Evolutionary conservation across 1,140 invertebrate species (phyloP).

Genomic region (Dolichoris vasculosae): DNA sequence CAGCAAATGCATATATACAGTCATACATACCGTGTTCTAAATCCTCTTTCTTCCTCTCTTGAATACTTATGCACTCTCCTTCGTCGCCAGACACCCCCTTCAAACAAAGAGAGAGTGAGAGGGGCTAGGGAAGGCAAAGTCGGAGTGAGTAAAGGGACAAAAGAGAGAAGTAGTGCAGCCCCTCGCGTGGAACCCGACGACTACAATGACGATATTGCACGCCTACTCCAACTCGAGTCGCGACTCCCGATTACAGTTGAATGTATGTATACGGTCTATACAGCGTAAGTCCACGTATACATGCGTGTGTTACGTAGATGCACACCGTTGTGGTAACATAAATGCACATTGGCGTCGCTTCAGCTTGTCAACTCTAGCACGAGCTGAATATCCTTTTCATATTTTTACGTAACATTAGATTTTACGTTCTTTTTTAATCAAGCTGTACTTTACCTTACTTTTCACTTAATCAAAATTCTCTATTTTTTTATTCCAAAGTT

Average conservation of each 20-base stretch:
- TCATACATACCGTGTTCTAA: background rate
- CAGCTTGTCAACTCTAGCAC: slow-evolving; percentile 4
- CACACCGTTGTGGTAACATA: background rate
- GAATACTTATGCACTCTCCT: slow-evolving; percentile 17
- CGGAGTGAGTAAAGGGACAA: slow-evolving; percentile 4
- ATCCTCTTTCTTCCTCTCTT: slow-evolving; percentile 28
- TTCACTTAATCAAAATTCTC: no score
- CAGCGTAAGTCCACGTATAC: background rate
- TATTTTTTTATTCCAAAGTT: no score
- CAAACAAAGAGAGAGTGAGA: slow-evolving; percentile 8
- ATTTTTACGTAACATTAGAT: background rate
- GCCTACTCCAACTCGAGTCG: background rate
- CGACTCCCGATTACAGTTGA: slow-evolving; percentile 25
- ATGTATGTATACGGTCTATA: background rate
- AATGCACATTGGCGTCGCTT: slow-evolving; percentile 25
- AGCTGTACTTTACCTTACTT: no score
- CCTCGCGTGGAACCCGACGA: slow-evolving; percentile 27
- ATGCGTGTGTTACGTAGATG: background rate
- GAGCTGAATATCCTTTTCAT: background rate
- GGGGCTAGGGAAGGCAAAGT: background rate
- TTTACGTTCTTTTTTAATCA: no score
- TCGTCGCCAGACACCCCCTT: slow-evolving; percentile 25
- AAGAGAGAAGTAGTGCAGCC: slow-evolving; percentile 38
- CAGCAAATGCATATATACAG: background rate
- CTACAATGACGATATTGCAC: slow-evolving; percentile 41